Base-by-base conservation (phyloP, 2,113 vertebrate species). In the Nothobranchius furzeri region DNA sequence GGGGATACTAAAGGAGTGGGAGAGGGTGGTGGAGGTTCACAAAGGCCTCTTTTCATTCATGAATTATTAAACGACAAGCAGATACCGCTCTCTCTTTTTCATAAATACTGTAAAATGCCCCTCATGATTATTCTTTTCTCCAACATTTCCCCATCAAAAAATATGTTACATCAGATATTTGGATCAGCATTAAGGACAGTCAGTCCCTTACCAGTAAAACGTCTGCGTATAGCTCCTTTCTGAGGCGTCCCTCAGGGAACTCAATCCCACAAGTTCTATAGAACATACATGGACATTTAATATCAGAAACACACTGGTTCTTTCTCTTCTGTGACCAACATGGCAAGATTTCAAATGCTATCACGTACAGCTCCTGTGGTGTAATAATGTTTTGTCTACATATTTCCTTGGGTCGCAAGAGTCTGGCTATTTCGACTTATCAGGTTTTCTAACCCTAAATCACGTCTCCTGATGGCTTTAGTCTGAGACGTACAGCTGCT, bases 11-110 rank as follows among this genome's bases (percentile, higher is more conserved):
- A 60, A 2, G 45, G 17, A 57, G 52, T 20, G 42, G 49, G 58
- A 52, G 70, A 24, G 75, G 65, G 58, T 51, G 57, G 78, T 55
- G 54, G 30, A 70, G 86, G 68, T 79, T 90, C 91, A 93, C 90
- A 93, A 92, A 90, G 89, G 58, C 89, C 90, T 91, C 84, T 94
- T 93, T 94, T 94, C 94, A 90, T 94, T 95, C 93, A 93, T 90
- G 90, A 83, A 59, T 79, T 78, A 90, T 91, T 73, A 78, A 93
- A 82, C 86, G 86, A 86, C 84, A 35, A 20, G 9, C 68, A 86
- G 48, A 81, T 61, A 84, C 58, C 79, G 60, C 55, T 71, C 55
- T 68, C 17, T 74, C 61, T 75, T 79, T 82, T 84, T 81, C 48
- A 85, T 86, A 84, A 90, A 89, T 86, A 84, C 68, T 88, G 78